These are phyloP conservation scores for Astreopora myriophthalma DNA, from an alignment of 64 coral and sea anemone genomes.

Conservation along the genomic window DNA sequence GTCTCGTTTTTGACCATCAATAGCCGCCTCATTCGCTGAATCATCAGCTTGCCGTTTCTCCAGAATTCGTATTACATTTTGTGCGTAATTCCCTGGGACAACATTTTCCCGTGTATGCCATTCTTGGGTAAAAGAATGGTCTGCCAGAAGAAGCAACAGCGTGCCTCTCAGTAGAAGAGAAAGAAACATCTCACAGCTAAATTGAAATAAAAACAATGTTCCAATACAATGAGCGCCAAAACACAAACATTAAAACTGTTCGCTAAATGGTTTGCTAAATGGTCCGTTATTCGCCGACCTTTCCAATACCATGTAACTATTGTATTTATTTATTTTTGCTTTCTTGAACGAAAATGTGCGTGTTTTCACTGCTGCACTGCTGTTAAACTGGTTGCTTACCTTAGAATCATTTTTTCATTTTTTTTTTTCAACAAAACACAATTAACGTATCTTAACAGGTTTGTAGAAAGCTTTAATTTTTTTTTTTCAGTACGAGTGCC, in stretches of 20 bases:
- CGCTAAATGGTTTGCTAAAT: too few species aligned
- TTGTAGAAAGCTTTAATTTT: too few species aligned
- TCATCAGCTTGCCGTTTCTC: background rate
- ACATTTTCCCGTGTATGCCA: conserved; percentile 13
- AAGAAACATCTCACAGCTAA: conserved; percentile 7
- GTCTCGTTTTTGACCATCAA: background rate
- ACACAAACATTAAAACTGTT: background rate
- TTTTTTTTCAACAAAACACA: too few species aligned
- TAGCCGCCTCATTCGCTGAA: background rate
- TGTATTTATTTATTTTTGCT: too few species aligned
- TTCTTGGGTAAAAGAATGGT: conserved; percentile 21
- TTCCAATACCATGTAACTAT: too few species aligned
- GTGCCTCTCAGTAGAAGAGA: background rate
- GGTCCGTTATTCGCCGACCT: too few species aligned
- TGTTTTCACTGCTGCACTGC: too few species aligned
- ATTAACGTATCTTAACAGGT: too few species aligned
- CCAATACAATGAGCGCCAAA: background rate
- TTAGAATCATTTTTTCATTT: too few species aligned
- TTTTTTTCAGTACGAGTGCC: too few species aligned
- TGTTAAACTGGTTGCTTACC: too few species aligned
- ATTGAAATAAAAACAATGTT: background rate
- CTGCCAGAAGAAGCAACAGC: conserved; percentile 30
- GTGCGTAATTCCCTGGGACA: background rate
- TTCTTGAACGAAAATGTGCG: too few species aligned
- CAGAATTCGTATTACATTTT: background rate